These are phyloP conservation scores for Pristionchus maxplancki DNA, from an alignment of 2,888 invertebrate genomes.

Conservation along the genomic window DNA sequence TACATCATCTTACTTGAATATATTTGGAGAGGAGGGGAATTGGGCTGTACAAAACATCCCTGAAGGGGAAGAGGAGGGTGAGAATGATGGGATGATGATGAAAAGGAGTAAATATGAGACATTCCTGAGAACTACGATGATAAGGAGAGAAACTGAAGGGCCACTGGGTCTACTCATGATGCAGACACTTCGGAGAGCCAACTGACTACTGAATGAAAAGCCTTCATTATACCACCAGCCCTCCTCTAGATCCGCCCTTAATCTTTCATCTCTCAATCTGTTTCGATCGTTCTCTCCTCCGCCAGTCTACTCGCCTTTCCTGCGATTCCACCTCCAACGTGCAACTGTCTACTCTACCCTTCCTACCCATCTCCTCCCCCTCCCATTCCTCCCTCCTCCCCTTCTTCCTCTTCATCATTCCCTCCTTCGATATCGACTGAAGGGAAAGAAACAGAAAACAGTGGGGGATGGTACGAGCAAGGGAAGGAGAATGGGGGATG, in stretches of 20 bases:
- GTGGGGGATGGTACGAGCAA: neutral
- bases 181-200: neutral
- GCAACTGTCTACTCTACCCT: neutral
- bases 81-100: neutral
- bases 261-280: neutral
- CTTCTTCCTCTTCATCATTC: conserved; percentile 7
- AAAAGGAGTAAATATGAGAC: neutral
- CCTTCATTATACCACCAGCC: too few relatives aligned
- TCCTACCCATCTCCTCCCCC: neutral
- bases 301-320: neutral
- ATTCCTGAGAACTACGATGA: neutral
- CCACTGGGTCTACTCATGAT: too few relatives aligned
- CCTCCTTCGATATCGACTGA: conserved; percentile 17
- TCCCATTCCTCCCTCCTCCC: neutral
- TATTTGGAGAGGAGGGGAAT: conserved; percentile 6
- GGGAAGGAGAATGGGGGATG: neutral
- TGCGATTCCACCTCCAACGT: conserved; percentile 14
- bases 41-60: conserved; percentile 28
- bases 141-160: neutral
- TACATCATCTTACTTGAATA: conserved; percentile 37
- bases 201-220: neutral
- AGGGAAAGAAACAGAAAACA: conserved; percentile 6
- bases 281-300: neutral
- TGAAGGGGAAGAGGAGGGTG: neutral
- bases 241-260: neutral